A percentile compares a stretch with the other conserved stretches of the same genome.
phyloP scores from a whole-genome alignment of 1,140 invertebrate genomes.

The Brachystomella parvula region DNA sequence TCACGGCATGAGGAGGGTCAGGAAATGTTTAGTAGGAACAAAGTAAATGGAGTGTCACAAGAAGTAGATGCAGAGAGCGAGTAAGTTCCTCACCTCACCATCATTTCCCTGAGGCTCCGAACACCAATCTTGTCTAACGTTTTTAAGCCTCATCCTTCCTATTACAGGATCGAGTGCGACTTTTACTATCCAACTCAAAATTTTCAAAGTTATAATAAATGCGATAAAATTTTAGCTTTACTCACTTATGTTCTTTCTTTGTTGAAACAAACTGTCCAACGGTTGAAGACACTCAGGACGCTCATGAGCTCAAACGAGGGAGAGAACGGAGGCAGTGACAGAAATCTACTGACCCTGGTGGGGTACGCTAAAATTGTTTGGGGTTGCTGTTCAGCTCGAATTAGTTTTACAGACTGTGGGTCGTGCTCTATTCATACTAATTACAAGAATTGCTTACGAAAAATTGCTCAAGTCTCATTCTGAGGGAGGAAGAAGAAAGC shows the following conservation, averaged over 20 bases:
- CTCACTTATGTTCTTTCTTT: slow-evolving; percentile 2
- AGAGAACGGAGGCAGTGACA: too few species aligned
- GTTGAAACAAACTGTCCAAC: too few species aligned
- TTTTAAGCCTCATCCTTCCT: not conserved
- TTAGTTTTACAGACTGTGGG: too few species aligned
- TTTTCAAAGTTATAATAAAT: not conserved
- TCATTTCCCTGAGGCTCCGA: not conserved
- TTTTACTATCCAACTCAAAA: not conserved
- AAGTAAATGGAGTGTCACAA: slow-evolving; percentile 24
- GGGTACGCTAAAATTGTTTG: too few species aligned
- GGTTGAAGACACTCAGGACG: too few species aligned
- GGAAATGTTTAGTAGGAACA: slow-evolving; percentile 37
- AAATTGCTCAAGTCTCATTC: too few species aligned
- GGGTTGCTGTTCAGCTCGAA: too few species aligned
- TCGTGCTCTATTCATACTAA: too few species aligned
- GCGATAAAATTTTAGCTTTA: not conserved
- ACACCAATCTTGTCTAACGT: not conserved
- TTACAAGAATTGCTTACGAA: too few species aligned
- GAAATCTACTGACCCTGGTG: too few species aligned
- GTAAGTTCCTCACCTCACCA: slow-evolving; percentile 8
- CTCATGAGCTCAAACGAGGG: too few species aligned
- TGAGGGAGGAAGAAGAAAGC: too few species aligned
- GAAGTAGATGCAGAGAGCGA: slow-evolving; percentile 27
- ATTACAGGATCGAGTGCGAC: not conserved
- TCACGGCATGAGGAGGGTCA: slow-evolving; percentile 27